Conservation (phyloP, 1,140 invertebrate species). For the Pachyrhynchus sulphureomaculatus region DNA sequence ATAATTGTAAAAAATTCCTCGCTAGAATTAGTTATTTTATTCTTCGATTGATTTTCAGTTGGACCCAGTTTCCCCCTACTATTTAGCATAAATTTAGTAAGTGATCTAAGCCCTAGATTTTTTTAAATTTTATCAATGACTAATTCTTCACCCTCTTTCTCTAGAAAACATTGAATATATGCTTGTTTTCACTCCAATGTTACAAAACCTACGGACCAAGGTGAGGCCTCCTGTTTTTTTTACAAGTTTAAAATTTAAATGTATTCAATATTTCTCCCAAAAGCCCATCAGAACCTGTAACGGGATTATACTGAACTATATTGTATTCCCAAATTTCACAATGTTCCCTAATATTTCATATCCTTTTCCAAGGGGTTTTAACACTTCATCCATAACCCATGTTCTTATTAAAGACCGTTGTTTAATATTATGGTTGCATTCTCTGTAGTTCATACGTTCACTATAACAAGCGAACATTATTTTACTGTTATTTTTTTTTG, state of each 20-base stretch:
- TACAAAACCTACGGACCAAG: conserved; percentile 41
- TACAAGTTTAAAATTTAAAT: conserved; percentile 37
- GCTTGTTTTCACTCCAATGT: conserved; percentile 36
- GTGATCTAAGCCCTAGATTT: conserved; percentile 46
- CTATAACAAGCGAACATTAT: conserved; percentile 45
- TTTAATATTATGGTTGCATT: neutral
- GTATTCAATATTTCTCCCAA: conserved; percentile 43
- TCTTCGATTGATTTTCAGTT: conserved; percentile 4
- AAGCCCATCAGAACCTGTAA: conserved; percentile 32
- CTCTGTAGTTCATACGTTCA: conserved; percentile 13
- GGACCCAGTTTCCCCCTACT: conserved; percentile 33
- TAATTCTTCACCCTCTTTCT: conserved; percentile 49
- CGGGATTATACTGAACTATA: conserved; percentile 25
- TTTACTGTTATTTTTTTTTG: conserved; percentile 36
- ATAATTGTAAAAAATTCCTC: conserved; percentile 33
- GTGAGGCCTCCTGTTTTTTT: conserved; percentile 46
- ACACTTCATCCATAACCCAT: conserved; percentile 47
- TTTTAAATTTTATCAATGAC: conserved; percentile 43
- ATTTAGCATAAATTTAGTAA: conserved; percentile 48
- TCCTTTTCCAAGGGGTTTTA: conserved; percentile 39
- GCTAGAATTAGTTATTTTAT: neutral
- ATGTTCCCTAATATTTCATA: conserved; percentile 24
- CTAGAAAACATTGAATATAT: conserved; percentile 47
- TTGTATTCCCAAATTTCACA: conserved; percentile 46
- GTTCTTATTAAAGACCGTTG: neutral